phyloP scores from a whole-genome alignment of 1,140 invertebrate genomes.

The Drosophila mojavensis region DNA sequence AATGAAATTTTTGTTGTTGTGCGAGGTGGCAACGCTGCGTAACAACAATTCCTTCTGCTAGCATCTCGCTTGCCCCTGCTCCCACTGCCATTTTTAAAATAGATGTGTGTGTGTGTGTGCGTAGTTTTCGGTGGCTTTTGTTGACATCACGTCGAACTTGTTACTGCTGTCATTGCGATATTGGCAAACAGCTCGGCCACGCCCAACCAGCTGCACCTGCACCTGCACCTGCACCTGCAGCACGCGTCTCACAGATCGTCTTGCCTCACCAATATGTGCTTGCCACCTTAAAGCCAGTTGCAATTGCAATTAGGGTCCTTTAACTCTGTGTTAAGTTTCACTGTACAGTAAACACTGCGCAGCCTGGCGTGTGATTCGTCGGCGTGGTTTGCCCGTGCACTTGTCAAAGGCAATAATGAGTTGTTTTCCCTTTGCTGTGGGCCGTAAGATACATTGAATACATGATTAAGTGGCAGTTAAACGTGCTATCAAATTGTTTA shows the following conservation, averaged over 20 bases:
- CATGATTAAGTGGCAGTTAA: slow-evolving; percentile 37
- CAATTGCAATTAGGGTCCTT: background rate
- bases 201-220: background rate
- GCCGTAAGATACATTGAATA: slow-evolving; percentile 23
- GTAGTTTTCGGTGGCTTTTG: slow-evolving; percentile 60
- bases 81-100: slow-evolving; percentile 3
- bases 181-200: slow-evolving; percentile 29
- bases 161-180: slow-evolving; percentile 67
- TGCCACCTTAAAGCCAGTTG: background rate
- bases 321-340: slow-evolving; percentile 2
- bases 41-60: background rate
- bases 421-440: background rate
- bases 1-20: slow-evolving; percentile 64
- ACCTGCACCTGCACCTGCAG: background rate
- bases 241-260: slow-evolving; percentile 10
- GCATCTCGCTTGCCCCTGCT: background rate
- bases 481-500: slow-evolving; percentile 35
- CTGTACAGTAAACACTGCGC: slow-evolving; percentile 33
- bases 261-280: slow-evolving; percentile 9
- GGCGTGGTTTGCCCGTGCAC: slow-evolving; percentile 3
- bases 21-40: slow-evolving; percentile 22
- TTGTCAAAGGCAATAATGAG: slow-evolving; percentile 9
- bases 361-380: slow-evolving; percentile 22
- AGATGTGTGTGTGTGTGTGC: slow-evolving; percentile 19
- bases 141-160: slow-evolving; percentile 76